Percentiles rank a stretch among this genome's conserved stretches.
Conservation (phyloP, 1,140 invertebrate genomes). For the Drosophila obscura region DNA sequence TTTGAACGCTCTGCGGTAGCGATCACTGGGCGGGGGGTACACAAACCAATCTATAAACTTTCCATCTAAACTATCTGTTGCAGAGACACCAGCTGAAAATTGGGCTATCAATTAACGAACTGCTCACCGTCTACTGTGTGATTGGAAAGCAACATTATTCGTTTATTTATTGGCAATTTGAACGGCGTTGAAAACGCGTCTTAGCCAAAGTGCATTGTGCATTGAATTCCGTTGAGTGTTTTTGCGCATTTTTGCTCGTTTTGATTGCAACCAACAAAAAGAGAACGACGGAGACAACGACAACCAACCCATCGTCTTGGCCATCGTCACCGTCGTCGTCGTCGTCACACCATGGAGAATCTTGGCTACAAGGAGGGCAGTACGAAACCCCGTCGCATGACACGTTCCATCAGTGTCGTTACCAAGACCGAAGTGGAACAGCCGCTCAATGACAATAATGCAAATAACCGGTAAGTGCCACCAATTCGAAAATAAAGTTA, state of each 20-base stretch:
- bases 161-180: slow-evolving; percentile 42
- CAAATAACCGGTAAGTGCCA: slow-evolving; percentile 82
- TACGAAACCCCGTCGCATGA: slow-evolving; percentile 81
- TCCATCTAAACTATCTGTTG: slow-evolving; percentile 16
- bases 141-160: slow-evolving; percentile 43
- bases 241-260: slow-evolving; percentile 72
- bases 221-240: slow-evolving; percentile 31
- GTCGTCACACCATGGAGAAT: slow-evolving; percentile 76
- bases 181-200: slow-evolving; percentile 10
- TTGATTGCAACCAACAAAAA: slow-evolving; percentile 39
- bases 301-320: slow-evolving; percentile 42
- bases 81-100: slow-evolving; percentile 35
- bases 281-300: slow-evolving; percentile 32
- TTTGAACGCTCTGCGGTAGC: slow-evolving; percentile 1
- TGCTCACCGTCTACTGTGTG: slow-evolving; percentile 47
- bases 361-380: slow-evolving; percentile 83
- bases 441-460: slow-evolving; percentile 81
- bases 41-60: background rate
- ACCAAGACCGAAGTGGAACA: slow-evolving; percentile 83
- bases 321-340: slow-evolving; percentile 15
- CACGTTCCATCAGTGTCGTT: slow-evolving; percentile 82
- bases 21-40: background rate
- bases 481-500: too few relatives aligned
- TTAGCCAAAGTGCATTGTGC: slow-evolving; percentile 37
- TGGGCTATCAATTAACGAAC: slow-evolving; percentile 56